Evolutionary conservation across 1,140 invertebrate genomes (phyloP).

Genomic region (Drosophila obscura): DNA sequence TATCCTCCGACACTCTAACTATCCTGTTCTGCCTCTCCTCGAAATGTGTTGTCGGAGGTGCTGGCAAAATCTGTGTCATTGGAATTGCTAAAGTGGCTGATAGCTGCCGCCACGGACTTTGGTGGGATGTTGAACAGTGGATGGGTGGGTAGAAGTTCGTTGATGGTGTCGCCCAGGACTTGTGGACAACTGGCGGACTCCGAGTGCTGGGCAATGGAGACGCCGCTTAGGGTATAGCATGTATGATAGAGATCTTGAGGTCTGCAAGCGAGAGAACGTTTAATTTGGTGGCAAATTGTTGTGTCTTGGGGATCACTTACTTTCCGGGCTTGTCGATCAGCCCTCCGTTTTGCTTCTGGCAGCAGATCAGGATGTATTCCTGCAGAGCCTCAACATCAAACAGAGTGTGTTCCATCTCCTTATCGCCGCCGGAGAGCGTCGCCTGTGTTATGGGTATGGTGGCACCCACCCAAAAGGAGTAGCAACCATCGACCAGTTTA

Average conservation of each 20-base stretch:
- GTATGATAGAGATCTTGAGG: constrained; percentile 97
- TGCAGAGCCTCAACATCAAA: constrained; percentile 95
- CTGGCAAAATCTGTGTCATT: constrained; percentile 24
- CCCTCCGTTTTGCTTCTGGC: constrained; percentile 95
- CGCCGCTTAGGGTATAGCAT: constrained; percentile 97
- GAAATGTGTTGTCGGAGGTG: constrained; percentile 24
- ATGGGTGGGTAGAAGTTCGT: constrained; percentile 87
- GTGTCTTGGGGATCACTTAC: constrained; percentile 85
- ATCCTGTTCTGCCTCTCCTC: constrained; percentile 11
- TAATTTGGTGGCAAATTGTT: no score
- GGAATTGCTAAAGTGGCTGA: constrained; percentile 60
- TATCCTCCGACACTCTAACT: constrained; percentile 2
- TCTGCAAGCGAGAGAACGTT: constrained; percentile 84
- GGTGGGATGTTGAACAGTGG: constrained; percentile 88
- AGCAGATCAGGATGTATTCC: constrained; percentile 97
- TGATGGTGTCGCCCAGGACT: constrained; percentile 86
- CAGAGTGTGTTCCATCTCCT: constrained; percentile 83
- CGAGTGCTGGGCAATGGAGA: constrained; percentile 96
- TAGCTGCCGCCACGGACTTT: constrained; percentile 58
- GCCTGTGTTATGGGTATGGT: constrained; percentile 91
- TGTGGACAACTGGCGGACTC: constrained; percentile 84
- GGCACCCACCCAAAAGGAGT: constrained; percentile 99
- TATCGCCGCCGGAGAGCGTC: constrained; percentile 82
- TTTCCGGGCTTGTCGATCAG: constrained; percentile 98
- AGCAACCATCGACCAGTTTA: constrained; percentile 99